Conservation (phyloP, 2,888 invertebrate genomes). For the Scaptomyza flava region DNA sequence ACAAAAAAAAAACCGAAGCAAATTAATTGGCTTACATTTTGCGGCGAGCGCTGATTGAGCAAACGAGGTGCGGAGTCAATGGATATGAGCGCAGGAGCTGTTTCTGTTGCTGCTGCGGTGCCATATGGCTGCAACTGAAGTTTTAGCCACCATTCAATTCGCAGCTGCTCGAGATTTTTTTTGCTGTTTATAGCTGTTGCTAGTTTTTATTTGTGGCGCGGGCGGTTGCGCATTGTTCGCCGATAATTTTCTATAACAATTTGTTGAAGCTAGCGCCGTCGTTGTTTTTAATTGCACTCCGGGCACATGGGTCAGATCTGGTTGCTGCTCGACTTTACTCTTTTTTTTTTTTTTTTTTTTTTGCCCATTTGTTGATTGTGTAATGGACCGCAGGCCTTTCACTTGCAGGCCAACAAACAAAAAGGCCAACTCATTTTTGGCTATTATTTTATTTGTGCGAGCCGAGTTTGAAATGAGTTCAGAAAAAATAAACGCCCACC, state of each 20-base stretch:
- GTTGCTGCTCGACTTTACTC: slow-evolving; percentile 42
- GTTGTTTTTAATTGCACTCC: slow-evolving; percentile 65
- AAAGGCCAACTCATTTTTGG: slow-evolving; percentile 67
- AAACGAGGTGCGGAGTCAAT: slow-evolving; percentile 56
- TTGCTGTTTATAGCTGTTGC: slow-evolving; percentile 26
- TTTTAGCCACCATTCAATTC: slow-evolving; percentile 39
- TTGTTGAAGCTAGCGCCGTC: slow-evolving; percentile 67
- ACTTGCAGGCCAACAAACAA: slow-evolving; percentile 61
- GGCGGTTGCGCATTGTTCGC: slow-evolving; percentile 65
- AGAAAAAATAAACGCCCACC: slow-evolving; percentile 65
- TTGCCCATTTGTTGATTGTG: slow-evolving; percentile 49
- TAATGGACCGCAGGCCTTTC: slow-evolving; percentile 73
- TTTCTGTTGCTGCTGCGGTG: slow-evolving; percentile 21
- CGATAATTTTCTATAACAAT: slow-evolving; percentile 71
- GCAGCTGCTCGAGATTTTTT: slow-evolving; percentile 49
- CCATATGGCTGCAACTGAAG: slow-evolving; percentile 57
- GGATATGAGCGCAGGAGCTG: slow-evolving; percentile 42
- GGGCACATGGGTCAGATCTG: slow-evolving; percentile 54
- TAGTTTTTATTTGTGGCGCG: slow-evolving; percentile 46
- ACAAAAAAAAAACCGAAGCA: slow-evolving; percentile 18
- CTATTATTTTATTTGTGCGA: slow-evolving; percentile 65
- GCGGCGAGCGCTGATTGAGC: slow-evolving; percentile 61
- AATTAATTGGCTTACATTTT: slow-evolving; percentile 73
- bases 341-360: slow-evolving; percentile 9
- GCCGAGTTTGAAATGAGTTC: slow-evolving; percentile 68